These are phyloP conservation scores for Panurus biarmicus DNA, from an alignment of 2,113 vertebrate genomes.

Conservation along the genomic window DNA sequence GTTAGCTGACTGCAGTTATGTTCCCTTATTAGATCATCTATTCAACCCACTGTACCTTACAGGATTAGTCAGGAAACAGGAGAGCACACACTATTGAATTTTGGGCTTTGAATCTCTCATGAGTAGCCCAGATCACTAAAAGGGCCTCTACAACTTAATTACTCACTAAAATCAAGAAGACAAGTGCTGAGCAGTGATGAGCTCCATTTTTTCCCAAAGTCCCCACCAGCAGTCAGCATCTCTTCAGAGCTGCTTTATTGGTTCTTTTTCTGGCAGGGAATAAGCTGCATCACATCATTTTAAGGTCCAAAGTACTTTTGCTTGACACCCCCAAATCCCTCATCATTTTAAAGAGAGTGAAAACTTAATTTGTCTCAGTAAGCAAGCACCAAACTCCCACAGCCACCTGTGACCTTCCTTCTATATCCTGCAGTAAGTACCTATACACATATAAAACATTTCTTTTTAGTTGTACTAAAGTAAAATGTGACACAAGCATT, in stretches of 20 bases:
- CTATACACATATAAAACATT: not conserved
- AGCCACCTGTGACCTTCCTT: not conserved
- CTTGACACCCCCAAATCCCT: not conserved
- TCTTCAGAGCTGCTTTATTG: not conserved
- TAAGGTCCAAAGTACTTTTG: not conserved
- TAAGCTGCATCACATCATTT: not conserved
- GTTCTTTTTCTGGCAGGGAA: not conserved
- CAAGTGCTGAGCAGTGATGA: constrained; percentile 8
- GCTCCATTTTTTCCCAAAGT: not conserved
- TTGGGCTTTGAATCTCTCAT: not conserved
- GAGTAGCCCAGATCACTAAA: not conserved
- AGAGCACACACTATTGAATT: not conserved
- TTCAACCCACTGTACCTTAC: not conserved
- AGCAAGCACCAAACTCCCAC: not conserved
- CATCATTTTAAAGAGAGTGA: not conserved
- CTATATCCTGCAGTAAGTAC: not conserved
- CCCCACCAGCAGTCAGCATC: not conserved
- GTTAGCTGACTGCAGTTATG: not conserved
- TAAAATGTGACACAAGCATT: not conserved
- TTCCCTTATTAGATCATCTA: constrained; percentile 20
- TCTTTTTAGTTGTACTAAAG: not conserved
- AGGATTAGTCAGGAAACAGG: not conserved
- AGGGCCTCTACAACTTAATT: constrained; percentile 4
- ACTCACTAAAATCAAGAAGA: not conserved
- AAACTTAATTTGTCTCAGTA: not conserved